A percentile compares a stretch with the other conserved stretches of the same genome.
phyloP scores from a whole-genome alignment of 2,888 invertebrate species.

The Hypolimnas misippus region DNA sequence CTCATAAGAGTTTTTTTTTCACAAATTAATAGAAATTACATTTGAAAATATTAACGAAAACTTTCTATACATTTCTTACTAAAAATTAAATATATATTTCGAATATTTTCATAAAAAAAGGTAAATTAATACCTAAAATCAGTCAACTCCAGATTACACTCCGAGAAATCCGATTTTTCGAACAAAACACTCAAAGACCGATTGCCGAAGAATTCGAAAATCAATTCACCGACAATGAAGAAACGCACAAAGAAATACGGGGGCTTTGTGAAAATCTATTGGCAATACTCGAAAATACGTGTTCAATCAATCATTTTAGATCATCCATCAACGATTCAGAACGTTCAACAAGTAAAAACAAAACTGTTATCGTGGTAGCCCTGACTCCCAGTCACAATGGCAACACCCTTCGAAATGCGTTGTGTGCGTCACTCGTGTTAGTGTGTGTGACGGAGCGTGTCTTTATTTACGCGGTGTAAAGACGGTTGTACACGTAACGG shows the following conservation, averaged over 20 bases:
- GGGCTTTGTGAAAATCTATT: constrained; percentile 36
- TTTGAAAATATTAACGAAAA: too few relatives aligned
- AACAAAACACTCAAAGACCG: constrained; percentile 8
- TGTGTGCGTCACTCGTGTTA: constrained; percentile 8
- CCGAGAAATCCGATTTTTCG: not conserved
- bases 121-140: not conserved
- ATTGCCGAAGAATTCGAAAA: constrained; percentile 23
- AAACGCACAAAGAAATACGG: constrained; percentile 27
- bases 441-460: constrained; percentile 10
- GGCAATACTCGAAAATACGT: constrained; percentile 44
- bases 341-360: constrained; percentile 82
- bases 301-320: constrained; percentile 75
- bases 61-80: too few relatives aligned
- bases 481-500: constrained; percentile 18
- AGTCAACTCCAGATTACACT: not conserved
- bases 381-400: constrained; percentile 46
- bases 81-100: not conserved
- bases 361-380: constrained; percentile 71
- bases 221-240: constrained; percentile 22
- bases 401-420: constrained; percentile 10
- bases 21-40: too few relatives aligned
- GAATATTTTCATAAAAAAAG: not conserved
- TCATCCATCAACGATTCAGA: constrained; percentile 71
- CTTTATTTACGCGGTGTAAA: constrained; percentile 23
- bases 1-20: too few relatives aligned